These are phyloP conservation scores for Gnathonemus echidnorhynchus DNA, from an alignment of 2,113 vertebrate species.

Conservation along the genomic window DNA sequence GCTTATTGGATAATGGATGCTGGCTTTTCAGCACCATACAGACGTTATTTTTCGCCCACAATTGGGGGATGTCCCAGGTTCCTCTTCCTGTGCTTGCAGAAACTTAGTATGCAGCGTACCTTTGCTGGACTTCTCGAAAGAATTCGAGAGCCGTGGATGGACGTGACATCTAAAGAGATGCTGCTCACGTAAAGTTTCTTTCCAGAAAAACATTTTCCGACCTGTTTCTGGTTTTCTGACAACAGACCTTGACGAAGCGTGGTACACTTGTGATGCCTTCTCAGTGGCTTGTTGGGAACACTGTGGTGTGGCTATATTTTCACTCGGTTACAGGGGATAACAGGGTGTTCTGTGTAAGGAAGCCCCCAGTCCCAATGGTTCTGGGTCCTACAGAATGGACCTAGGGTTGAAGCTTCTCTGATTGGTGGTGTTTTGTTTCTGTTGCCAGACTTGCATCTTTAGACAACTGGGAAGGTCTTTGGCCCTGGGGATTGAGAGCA, in stretches of 20 bases:
- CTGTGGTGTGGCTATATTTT: neutral
- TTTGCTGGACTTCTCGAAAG: neutral
- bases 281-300: neutral
- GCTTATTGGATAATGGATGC: neutral
- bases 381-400: neutral
- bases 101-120: neutral
- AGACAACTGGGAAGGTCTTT: neutral
- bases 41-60: neutral
- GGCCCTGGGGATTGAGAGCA: neutral
- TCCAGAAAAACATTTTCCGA: neutral
- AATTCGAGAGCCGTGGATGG: neutral
- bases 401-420: neutral
- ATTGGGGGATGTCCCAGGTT: neutral
- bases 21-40: neutral
- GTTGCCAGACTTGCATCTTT: neutral
- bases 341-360: neutral
- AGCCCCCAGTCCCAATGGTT: neutral
- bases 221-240: no score
- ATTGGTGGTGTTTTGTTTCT: neutral
- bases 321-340: no score
- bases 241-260: no score
- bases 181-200: neutral
- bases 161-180: neutral
- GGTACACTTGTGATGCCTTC: no score
- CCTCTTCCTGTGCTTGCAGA: neutral